Percentiles rank a stretch among this genome's conserved stretches.
Evolutionary conservation across 2,113 vertebrate genomes (phyloP).

Genomic region (Larimichthys polyactis): DNA sequence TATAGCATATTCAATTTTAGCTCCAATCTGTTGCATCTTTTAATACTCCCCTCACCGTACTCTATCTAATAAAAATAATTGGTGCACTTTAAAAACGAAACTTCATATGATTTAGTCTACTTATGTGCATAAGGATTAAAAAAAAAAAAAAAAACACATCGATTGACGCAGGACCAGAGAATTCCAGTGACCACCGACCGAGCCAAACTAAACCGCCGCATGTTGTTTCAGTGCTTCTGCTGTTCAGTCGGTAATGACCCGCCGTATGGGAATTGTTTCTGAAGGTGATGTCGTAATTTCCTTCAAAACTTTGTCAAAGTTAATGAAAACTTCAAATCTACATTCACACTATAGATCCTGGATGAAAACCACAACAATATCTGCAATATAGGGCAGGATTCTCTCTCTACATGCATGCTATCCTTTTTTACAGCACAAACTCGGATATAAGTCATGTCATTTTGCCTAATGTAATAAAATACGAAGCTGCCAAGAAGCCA

Average conservation of each 20-base stretch:
- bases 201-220: constrained; percentile 68
- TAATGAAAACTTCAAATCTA: constrained; percentile 14
- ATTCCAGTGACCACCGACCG: constrained; percentile 40
- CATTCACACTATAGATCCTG: neutral
- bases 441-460: neutral
- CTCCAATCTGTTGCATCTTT: neutral
- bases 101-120: constrained; percentile 15
- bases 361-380: neutral
- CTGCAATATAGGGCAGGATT: neutral
- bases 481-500: neutral
- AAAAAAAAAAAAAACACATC: neutral
- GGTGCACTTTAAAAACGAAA: constrained; percentile 6
- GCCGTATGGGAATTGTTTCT: constrained; percentile 24
- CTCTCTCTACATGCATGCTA: neutral
- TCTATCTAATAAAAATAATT: constrained; percentile 15
- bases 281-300: constrained; percentile 65
- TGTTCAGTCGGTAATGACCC: constrained; percentile 56
- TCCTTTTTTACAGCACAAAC: neutral
- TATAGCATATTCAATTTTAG: constrained; percentile 7
- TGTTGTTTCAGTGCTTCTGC: constrained; percentile 73
- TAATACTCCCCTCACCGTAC: neutral
- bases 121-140: neutral
- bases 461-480: neutral
- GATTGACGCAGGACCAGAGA: constrained; percentile 31
- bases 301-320: constrained; percentile 24